These are phyloP conservation scores for Thelaira solivaga DNA, from an alignment of 2,888 invertebrate species.

Conservation along the genomic window DNA sequence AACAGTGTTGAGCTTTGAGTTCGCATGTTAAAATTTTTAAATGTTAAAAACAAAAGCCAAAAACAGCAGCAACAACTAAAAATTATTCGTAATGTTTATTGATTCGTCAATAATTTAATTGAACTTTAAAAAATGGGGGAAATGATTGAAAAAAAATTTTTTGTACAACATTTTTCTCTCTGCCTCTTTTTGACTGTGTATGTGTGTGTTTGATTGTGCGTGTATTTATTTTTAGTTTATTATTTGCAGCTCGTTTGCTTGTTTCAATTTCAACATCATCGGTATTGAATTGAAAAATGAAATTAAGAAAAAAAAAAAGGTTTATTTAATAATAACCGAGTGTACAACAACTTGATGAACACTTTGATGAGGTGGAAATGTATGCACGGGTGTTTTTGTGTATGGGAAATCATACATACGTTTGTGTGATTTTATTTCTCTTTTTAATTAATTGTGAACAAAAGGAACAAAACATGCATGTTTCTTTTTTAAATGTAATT, in stretches of 20 bases:
- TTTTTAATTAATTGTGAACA: conserved; percentile 31
- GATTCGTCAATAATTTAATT: conserved; percentile 62
- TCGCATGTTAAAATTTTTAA: conserved; percentile 20
- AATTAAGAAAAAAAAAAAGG: conserved; percentile 20
- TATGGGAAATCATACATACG: too few species aligned
- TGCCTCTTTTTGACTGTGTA: neutral
- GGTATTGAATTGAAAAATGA: conserved; percentile 27
- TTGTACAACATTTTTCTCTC: neutral
- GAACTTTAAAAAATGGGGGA: conserved; percentile 49
- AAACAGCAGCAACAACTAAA: neutral
- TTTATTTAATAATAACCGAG: conserved; percentile 26
- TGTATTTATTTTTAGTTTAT: neutral
- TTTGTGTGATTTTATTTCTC: conserved; percentile 1
- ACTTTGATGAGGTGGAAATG: conserved; percentile 17
- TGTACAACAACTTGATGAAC: neutral
- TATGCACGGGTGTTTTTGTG: conserved; percentile 12
- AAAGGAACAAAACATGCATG: neutral
- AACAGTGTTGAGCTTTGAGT: conserved; percentile 3
- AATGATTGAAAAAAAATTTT: conserved; percentile 31
- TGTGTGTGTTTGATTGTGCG: too few species aligned
- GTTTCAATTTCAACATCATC: conserved; percentile 12
- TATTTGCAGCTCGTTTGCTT: conserved; percentile 27
- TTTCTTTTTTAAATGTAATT: conserved; percentile 27
- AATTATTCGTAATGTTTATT: conserved; percentile 47
- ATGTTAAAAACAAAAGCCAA: conserved; percentile 18